Evolutionary conservation across 1,140 invertebrate species (phyloP).

Genomic region (Ooceraea biroi): DNA sequence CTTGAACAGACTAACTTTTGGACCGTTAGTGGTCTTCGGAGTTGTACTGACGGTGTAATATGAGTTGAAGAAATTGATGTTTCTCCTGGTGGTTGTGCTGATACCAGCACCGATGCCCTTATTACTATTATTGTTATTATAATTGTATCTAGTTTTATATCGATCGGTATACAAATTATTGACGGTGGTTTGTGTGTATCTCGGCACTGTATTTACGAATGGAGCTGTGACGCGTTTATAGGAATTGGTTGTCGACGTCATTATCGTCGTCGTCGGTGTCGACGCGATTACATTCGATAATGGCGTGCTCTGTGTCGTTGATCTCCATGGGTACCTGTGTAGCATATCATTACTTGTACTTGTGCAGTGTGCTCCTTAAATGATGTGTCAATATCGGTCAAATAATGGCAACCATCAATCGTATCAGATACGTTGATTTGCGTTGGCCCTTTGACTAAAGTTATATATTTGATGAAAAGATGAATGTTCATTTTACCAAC

Average conservation of each 20-base stretch:
- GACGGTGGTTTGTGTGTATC: slow-evolving; percentile 78
- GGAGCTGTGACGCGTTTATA: slow-evolving; percentile 62
- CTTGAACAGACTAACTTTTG: slow-evolving; percentile 82
- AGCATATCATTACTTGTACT: slow-evolving; percentile 57
- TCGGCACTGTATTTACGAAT: slow-evolving; percentile 61
- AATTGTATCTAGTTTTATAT: slow-evolving; percentile 70
- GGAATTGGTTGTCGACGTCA: slow-evolving; percentile 52
- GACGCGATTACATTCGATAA: slow-evolving; percentile 71
- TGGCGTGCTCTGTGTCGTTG: slow-evolving; percentile 81
- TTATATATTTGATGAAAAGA: too few species aligned
- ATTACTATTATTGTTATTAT: slow-evolving; percentile 51
- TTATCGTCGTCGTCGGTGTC: slow-evolving; percentile 54
- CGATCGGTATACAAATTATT: slow-evolving; percentile 76
- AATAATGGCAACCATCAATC: background rate
- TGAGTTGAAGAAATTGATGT: slow-evolving; percentile 77
- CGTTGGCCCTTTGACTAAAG: background rate
- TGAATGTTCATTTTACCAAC: too few species aligned
- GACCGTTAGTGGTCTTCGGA: slow-evolving; percentile 80
- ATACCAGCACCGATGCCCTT: slow-evolving; percentile 31
- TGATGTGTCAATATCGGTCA: background rate
- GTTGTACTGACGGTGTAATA: slow-evolving; percentile 68
- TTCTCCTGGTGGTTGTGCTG: slow-evolving; percentile 76
- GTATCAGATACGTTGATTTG: background rate
- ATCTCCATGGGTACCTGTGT: slow-evolving; percentile 83
- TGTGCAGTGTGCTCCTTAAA: background rate